These are phyloP conservation scores for Trematomus bernacchii DNA, from an alignment of 2,797 vertebrate species.

Conservation along the genomic window DNA sequence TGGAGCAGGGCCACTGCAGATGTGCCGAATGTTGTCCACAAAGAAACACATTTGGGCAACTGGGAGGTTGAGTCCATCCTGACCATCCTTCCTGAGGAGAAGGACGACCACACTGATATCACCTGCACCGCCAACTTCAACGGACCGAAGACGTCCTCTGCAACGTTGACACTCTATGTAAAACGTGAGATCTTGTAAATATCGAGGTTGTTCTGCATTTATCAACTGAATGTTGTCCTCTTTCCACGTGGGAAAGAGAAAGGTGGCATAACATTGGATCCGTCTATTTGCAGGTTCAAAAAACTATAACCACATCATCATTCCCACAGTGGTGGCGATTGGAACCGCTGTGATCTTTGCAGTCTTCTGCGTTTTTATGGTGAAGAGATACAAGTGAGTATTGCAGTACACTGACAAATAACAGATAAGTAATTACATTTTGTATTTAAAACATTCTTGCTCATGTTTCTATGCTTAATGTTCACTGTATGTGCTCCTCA, in stretches of 20 bases:
- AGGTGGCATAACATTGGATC: background rate
- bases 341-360: conserved; percentile 59
- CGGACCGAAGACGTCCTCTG: accelerated
- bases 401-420: background rate
- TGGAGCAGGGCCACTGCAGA: conserved; percentile 45
- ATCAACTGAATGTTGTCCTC: background rate
- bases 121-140: conserved; percentile 62
- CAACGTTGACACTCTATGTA: conserved; percentile 39
- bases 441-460: no score
- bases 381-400: conserved; percentile 80
- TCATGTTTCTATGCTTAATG: no score
- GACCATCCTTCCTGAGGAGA: conserved; percentile 40
- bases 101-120: conserved; percentile 62
- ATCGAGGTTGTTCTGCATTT: background rate
- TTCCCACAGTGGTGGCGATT: conserved; percentile 60
- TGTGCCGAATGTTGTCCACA: background rate
- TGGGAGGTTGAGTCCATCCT: conserved; percentile 73
- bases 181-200: conserved; percentile 67
- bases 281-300: conserved; percentile 57
- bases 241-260: background rate
- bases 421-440: background rate
- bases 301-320: conserved; percentile 73
- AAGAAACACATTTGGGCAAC: background rate
- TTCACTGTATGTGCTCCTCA: background rate
- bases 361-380: conserved; percentile 64